A percentile compares a stretch with the other conserved stretches of the same genome.
phyloP scores from a whole-genome alignment of 2,797 vertebrate species.

The Eulemur rubriventer region DNA sequence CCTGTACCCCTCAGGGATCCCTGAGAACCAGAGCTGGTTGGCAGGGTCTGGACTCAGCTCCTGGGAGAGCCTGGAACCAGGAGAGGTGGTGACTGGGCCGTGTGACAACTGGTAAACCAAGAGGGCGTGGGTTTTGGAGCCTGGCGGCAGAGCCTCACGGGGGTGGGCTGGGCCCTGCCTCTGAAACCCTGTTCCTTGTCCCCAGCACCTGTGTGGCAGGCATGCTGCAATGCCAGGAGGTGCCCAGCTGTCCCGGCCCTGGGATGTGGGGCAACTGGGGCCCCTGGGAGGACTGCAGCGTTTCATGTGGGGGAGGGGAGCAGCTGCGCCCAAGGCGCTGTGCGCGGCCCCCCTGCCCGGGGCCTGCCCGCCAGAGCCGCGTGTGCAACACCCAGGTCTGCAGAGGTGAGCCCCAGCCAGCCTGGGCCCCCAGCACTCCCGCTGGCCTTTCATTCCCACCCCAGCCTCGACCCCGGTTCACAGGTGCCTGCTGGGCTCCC shows the following conservation, averaged over 20 bases:
- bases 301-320: constrained; percentile 93
- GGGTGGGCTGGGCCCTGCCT: neutral
- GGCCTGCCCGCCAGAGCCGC: constrained; percentile 89
- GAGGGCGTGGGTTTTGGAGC: neutral
- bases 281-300: constrained; percentile 89
- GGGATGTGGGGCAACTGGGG: constrained; percentile 87
- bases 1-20: constrained; percentile 62
- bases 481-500: neutral
- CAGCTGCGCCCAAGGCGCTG: constrained; percentile 89
- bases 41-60: constrained; percentile 82
- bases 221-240: constrained; percentile 86
- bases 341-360: constrained; percentile 83
- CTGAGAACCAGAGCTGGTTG: constrained; percentile 82
- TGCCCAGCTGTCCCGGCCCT: constrained; percentile 74
- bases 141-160: rapidly evolving
- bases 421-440: neutral
- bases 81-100: constrained; percentile 86
- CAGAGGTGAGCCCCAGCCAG: constrained; percentile 87
- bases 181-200: neutral
- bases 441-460: neutral
- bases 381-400: constrained; percentile 93
- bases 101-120: constrained; percentile 90
- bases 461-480: neutral
- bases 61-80: constrained; percentile 88
- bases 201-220: constrained; percentile 90